Percentiles rank a stretch among this genome's conserved stretches.
These are phyloP conservation scores for Cosmorhoe ocellata DNA, from an alignment of 2,888 invertebrate genomes.

Conservation along the genomic window DNA sequence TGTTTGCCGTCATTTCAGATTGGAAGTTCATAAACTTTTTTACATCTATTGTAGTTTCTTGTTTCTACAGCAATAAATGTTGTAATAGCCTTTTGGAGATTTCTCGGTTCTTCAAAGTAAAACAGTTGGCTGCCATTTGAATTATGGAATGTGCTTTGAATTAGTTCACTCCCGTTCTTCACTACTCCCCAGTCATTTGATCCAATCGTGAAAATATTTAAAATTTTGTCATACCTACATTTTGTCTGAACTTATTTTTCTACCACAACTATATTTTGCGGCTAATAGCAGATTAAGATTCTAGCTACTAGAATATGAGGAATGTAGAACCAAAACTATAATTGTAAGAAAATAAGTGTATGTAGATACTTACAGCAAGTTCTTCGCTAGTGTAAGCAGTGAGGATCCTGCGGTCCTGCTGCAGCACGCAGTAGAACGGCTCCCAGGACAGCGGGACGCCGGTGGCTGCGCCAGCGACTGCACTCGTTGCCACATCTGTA, in stretches of 20 bases:
- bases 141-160: background rate
- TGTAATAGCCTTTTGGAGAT: slow-evolving; percentile 2
- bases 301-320: no score
- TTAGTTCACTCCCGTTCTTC: background rate
- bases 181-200: no score
- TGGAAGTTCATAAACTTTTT: slow-evolving; percentile 1
- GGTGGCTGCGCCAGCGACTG: slow-evolving; percentile 75
- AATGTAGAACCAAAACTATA: no score
- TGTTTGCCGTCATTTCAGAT: background rate
- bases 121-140: slow-evolving; percentile 4
- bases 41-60: background rate
- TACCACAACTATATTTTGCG: no score
- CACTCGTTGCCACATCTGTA: slow-evolving; percentile 73
- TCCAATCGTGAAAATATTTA: background rate
- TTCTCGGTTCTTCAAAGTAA: slow-evolving; percentile 6
- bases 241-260: no score
- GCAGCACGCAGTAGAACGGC: slow-evolving; percentile 90
- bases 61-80: slow-evolving; percentile 2
- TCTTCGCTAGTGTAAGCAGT: slow-evolving; percentile 90
- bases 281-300: no score
- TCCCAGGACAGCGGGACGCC: slow-evolving; percentile 87
- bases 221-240: background rate
- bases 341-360: background rate
- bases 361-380: slow-evolving; percentile 85
- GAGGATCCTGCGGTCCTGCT: slow-evolving; percentile 88